These are phyloP conservation scores for Halcyon leucocephala DNA, from an alignment of 2,797 vertebrate genomes.

Conservation along the genomic window DNA sequence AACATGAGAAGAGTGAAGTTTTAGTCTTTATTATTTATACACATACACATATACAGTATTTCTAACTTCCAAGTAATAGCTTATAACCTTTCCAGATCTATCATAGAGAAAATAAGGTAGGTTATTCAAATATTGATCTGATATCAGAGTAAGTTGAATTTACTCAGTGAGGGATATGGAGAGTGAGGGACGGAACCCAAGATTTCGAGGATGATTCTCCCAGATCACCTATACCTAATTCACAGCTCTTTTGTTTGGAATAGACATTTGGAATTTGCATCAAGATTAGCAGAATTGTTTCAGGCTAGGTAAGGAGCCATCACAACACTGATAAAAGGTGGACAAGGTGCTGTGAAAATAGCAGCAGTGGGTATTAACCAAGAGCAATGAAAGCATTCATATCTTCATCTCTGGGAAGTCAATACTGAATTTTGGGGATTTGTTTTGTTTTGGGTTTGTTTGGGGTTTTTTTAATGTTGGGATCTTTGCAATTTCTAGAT, in stretches of 20 bases:
- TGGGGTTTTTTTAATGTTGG: neutral
- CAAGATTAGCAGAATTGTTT: neutral
- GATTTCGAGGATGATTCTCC: neutral
- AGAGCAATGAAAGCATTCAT: neutral
- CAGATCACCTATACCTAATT: neutral
- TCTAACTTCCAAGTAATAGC: neutral
- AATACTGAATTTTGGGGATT: neutral
- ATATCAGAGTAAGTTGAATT: neutral
- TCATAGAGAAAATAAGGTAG: neutral
- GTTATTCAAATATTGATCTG: neutral
- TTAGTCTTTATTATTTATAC: neutral
- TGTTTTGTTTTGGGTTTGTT: neutral
- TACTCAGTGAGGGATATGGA: neutral
- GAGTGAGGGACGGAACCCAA: neutral
- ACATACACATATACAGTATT: neutral
- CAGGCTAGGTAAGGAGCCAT: neutral
- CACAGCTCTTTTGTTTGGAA: neutral
- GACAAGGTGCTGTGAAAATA: neutral
- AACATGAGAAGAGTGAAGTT: neutral
- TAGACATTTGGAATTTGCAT: neutral
- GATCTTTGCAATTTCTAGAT: neutral
- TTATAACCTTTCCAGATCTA: neutral
- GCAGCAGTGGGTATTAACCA: neutral
- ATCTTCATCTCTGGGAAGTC: neutral
- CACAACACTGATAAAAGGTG: neutral